Evolutionary conservation across 2,797 vertebrate genomes (phyloP), one percentile per base, ranked within the genome.

Genomic region (Lateolabrax maculatus): DNA sequence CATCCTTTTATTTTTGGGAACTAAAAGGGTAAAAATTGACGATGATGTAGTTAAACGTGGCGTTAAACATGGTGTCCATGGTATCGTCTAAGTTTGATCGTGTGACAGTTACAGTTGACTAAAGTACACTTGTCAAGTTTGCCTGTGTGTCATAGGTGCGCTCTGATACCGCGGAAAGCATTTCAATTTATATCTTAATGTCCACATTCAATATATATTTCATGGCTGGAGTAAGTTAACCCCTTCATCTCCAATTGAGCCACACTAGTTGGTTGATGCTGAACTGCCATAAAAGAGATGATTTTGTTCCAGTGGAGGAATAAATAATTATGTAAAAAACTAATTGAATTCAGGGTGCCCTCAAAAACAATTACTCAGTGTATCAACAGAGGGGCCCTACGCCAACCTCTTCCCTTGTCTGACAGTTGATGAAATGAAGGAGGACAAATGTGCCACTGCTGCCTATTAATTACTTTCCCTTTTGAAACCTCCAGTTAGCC

Each of bases 401-500:
- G 55, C 60, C 41, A 25, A 13, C 13, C 15, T 6, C 56, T 37
- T 11, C 11, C 49, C 48, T 75, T 23, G 36, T 44, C 51, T 62
- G 63, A 53, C 71, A 62, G 55, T 41, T 63, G 66, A 76, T 76
- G 43, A 68, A 58, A 74, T 53, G 48, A 60, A 80, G 43, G 27
- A 60, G 52, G 63, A 83, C 58, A 77, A 79, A 73, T 46, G 27
- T 55, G 36, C 23, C 39, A 27, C 55, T 3, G 9, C 55, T 19
- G 56, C 46, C 23, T 75, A 18, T 63, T 86, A 72, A 84, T 78
- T 78, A 78, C 23, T 21, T 75, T n/a, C 56, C 16, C 8, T 52
- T 62, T 31, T 57, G 46, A 69, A 81, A 70, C 34, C 64, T 64
- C 16, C 58, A 23, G 21, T 66, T 56, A 63, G 46, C 53, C 69